A percentile compares a stretch with the other conserved stretches of the same genome.
These are phyloP conservation scores for Panagrolaimus sp. DNA, from an alignment of 1,140 invertebrate species.

Conservation along the genomic window DNA sequence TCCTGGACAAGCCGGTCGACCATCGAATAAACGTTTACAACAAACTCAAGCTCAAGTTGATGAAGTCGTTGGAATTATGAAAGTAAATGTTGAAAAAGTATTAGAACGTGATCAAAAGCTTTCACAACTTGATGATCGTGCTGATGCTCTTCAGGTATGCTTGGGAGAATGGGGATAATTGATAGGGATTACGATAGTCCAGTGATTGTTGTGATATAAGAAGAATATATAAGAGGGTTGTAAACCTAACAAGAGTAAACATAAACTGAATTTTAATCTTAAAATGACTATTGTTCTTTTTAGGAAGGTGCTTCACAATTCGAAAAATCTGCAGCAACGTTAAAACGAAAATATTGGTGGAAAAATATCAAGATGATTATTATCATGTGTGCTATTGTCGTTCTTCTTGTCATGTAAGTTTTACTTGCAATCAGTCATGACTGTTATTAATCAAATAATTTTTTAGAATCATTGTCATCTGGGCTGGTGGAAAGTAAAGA, in stretches of 20 bases:
- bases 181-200: constrained; percentile 27
- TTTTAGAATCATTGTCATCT: constrained; percentile 56
- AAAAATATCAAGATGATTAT: constrained; percentile 79
- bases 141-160: constrained; percentile 66
- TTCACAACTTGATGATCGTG: constrained; percentile 89
- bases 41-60: constrained; percentile 97
- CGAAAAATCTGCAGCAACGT: constrained; percentile 89
- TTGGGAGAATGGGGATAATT: background rate
- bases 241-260: background rate
- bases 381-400: constrained; percentile 59
- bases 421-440: background rate
- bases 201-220: constrained; percentile 16
- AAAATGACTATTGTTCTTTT: constrained; percentile 69
- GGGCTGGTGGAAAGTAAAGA: constrained; percentile 52
- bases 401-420: constrained; percentile 33
- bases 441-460: background rate
- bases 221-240: too few species aligned
- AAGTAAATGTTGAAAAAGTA: constrained; percentile 93
- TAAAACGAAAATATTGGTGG: constrained; percentile 97
- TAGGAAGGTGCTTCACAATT: constrained; percentile 95
- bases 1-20: constrained; percentile 37
- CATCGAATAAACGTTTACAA: constrained; percentile 74
- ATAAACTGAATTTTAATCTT: background rate
- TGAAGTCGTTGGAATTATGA: constrained; percentile 69
- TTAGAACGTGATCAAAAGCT: constrained; percentile 94